phyloP scores from a whole-genome alignment of 2,113 vertebrate genomes.

The Perognathus longimembris region DNA sequence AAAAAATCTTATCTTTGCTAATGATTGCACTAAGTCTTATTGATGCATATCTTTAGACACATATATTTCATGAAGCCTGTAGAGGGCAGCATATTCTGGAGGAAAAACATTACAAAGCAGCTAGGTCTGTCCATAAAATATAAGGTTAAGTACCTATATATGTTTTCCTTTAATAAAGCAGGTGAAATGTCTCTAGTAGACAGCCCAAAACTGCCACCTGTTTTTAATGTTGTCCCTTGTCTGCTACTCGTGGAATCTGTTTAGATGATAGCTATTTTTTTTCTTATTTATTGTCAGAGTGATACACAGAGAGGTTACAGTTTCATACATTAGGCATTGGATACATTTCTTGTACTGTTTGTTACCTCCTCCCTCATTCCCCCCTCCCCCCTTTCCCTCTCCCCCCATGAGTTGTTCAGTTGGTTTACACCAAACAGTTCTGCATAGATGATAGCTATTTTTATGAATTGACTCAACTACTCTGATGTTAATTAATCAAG shows the following conservation, averaged over 20 bases:
- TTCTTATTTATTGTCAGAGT: too few relatives aligned
- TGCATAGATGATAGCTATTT: not conserved
- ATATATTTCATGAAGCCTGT: not conserved
- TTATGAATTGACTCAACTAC: not conserved
- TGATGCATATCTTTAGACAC: not conserved
- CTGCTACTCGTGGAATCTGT: not conserved
- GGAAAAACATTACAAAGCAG: not conserved
- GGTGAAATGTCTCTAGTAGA: not conserved
- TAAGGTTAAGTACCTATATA: not conserved
- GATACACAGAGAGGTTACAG: too few relatives aligned
- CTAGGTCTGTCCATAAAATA: not conserved
- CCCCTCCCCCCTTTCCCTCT: too few relatives aligned
- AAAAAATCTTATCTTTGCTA: not conserved
- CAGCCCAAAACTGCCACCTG: not conserved
- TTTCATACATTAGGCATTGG: too few relatives aligned
- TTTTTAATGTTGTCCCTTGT: not conserved
- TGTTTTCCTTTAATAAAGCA: not conserved
- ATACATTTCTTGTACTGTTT: too few relatives aligned
- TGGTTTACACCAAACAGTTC: too few relatives aligned
- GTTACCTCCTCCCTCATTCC: too few relatives aligned
- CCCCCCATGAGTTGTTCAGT: too few relatives aligned
- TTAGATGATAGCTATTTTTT: not conserved
- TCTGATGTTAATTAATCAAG: not conserved
- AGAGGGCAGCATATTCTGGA: slow-evolving; percentile 71
- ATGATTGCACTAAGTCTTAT: not conserved